Evolutionary conservation across 2,888 invertebrate species (phyloP).

Genomic region (Zonitis immaculata): DNA sequence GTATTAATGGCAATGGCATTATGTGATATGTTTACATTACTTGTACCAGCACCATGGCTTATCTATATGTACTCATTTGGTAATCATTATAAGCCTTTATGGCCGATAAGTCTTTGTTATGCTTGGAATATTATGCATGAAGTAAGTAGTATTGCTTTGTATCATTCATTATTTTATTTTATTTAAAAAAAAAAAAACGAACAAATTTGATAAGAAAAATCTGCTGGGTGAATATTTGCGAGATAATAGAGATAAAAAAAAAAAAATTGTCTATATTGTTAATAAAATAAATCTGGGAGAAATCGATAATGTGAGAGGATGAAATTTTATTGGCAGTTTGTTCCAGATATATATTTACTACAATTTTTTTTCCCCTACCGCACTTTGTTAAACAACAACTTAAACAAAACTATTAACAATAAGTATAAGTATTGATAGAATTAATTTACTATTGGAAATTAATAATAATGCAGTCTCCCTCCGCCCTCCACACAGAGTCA

Average conservation of each 20-base stretch:
- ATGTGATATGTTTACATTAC: slow-evolving; percentile 88
- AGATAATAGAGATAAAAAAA: background rate
- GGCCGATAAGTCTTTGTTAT: slow-evolving; percentile 71
- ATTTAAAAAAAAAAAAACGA: background rate
- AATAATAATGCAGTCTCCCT: too few species aligned
- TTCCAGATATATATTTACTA: background rate
- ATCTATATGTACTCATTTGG: slow-evolving; percentile 90
- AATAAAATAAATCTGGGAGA: background rate
- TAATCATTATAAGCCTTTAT: slow-evolving; percentile 76
- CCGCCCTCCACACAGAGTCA: too few species aligned
- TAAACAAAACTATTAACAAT: too few species aligned
- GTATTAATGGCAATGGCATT: slow-evolving; percentile 94
- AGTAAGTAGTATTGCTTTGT: slow-evolving; percentile 55
- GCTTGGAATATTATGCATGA: slow-evolving; percentile 77
- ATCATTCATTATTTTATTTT: too few species aligned
- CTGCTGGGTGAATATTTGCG: background rate
- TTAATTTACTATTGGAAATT: too few species aligned
- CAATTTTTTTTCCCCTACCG: background rate
- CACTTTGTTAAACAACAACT: too few species aligned
- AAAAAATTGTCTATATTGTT: background rate
- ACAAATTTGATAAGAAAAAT: background rate
- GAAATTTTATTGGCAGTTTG: background rate
- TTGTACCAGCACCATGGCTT: slow-evolving; percentile 86
- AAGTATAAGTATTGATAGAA: too few species aligned
- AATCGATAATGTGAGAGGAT: background rate